Conservation (phyloP, 2,113 vertebrate genomes). For the Geococcyx californianus region DNA sequence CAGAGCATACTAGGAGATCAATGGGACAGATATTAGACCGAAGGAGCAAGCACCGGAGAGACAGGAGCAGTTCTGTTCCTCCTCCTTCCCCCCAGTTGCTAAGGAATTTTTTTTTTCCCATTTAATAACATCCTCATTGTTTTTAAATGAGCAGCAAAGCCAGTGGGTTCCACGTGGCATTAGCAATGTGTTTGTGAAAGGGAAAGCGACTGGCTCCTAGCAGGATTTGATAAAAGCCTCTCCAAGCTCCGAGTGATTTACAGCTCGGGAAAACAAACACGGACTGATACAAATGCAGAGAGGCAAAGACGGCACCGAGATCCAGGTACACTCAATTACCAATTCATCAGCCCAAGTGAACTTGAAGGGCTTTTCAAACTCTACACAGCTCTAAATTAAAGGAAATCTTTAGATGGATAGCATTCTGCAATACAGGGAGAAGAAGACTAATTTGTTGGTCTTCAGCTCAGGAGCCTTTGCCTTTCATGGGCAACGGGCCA, state of each 20-base stretch:
- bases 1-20: conserved; percentile 21
- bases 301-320: conserved; percentile 12
- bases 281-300: conserved; percentile 61
- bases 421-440: not conserved
- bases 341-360: conserved; percentile 70
- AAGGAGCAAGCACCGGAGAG: not conserved
- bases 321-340: conserved; percentile 65
- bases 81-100: not conserved
- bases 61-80: conserved; percentile 11
- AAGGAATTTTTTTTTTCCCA: not conserved
- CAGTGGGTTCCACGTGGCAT: conserved; percentile 28
- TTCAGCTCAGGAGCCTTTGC: not conserved
- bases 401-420: conserved; percentile 52
- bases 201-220: conserved; percentile 26
- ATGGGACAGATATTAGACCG: conserved; percentile 23
- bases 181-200: conserved; percentile 53
- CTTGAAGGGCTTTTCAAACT: conserved; percentile 68
- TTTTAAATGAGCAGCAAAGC: conserved; percentile 57
- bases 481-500: not conserved
- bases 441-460: conserved; percentile 5
- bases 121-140: conserved; percentile 59
- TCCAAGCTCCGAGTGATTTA: conserved; percentile 64
- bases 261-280: conserved; percentile 63
- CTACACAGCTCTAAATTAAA: conserved; percentile 54
- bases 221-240: conserved; percentile 68